A percentile compares a stretch with the other conserved stretches of the same genome.
These are phyloP conservation scores for Tachysurus vachellii DNA, from an alignment of 2,113 vertebrate genomes.

Conservation along the genomic window DNA sequence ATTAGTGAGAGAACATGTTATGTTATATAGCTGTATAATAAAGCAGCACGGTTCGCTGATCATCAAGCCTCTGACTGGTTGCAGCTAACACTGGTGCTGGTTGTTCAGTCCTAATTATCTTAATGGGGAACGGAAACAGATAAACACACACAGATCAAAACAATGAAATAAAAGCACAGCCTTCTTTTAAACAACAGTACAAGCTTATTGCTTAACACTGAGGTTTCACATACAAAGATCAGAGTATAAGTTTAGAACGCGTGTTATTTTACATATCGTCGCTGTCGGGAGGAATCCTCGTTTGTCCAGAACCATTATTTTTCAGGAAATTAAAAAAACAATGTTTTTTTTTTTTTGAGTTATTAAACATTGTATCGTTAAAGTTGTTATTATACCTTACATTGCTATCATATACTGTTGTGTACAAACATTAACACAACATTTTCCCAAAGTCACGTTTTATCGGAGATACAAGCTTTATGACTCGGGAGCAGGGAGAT, in stretches of 20 bases:
- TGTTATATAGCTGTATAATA: neutral
- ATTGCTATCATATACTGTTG: too few relatives aligned
- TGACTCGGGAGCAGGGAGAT: too few relatives aligned
- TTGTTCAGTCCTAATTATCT: constrained; percentile 10
- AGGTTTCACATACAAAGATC: neutral
- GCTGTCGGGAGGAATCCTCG: too few relatives aligned
- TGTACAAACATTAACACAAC: too few relatives aligned
- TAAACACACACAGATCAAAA: neutral
- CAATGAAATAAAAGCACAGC: too few relatives aligned
- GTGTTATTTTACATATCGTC: neutral
- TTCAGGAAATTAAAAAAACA: too few relatives aligned
- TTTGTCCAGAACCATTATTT: too few relatives aligned
- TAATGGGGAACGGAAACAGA: neutral
- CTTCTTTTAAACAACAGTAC: neutral
- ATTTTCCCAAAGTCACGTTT: too few relatives aligned
- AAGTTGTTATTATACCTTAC: too few relatives aligned
- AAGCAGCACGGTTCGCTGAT: neutral
- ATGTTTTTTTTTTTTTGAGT: too few relatives aligned
- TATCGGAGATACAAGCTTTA: too few relatives aligned
- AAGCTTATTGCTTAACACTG: neutral
- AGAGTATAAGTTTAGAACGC: neutral
- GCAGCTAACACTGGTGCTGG: neutral
- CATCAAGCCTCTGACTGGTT: neutral
- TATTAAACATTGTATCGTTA: too few relatives aligned
- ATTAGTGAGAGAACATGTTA: neutral